Conservation (phyloP, 2,888 invertebrate genomes). For the Harpalus rubripes region DNA sequence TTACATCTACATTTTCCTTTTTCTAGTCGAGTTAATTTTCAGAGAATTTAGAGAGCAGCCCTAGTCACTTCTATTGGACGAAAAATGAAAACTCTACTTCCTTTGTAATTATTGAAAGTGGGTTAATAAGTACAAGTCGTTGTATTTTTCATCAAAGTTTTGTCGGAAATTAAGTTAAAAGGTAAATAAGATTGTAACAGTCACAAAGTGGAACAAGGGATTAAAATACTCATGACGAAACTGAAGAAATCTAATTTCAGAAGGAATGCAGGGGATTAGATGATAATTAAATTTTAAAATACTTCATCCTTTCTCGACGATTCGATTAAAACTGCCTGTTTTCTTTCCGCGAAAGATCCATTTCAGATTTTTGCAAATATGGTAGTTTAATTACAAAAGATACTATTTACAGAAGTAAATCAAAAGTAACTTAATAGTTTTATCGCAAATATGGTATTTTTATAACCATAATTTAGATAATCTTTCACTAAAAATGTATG, state of each 20-base stretch:
- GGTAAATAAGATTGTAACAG: conserved; percentile 46
- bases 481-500: not conserved
- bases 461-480: conserved; percentile 19
- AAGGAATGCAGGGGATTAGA: conserved; percentile 55
- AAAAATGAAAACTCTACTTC: not conserved
- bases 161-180: conserved; percentile 43
- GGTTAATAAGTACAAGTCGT: conserved; percentile 38
- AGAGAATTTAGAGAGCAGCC: not conserved
- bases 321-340: conserved; percentile 46
- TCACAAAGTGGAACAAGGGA: conserved; percentile 50
- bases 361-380: conserved; percentile 38
- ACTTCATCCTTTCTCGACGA: conserved; percentile 52
- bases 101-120: conserved; percentile 14
- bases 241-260: conserved; percentile 57
- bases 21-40: not conserved
- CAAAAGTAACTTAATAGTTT: not conserved
- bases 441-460: not conserved
- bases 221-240: conserved; percentile 61
- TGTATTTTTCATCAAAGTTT: conserved; percentile 40
- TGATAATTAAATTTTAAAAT: conserved; percentile 61
- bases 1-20: not conserved
- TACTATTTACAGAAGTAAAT: not conserved
- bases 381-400: not conserved
- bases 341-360: conserved; percentile 10
- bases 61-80: not conserved